Evolutionary conservation across 2,888 invertebrate species (phyloP).

Genomic region (Odontocolon sp.): DNA sequence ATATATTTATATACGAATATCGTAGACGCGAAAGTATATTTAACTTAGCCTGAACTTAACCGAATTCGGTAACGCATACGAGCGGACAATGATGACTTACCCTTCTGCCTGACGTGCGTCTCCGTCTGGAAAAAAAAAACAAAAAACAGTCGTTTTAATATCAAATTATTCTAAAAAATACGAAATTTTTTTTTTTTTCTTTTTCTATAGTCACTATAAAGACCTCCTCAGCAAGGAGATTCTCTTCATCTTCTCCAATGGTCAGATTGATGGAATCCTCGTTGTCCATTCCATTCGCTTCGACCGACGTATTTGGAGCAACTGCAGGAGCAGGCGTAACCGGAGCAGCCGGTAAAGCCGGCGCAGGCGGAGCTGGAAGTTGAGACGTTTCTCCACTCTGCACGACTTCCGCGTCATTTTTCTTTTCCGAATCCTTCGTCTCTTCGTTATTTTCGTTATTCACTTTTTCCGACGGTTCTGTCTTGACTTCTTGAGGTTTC

Average conservation of each 20-base stretch:
- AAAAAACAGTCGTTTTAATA: slow-evolving; percentile 17
- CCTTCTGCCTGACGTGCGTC: slow-evolving; percentile 77
- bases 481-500: slow-evolving; percentile 49
- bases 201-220: too few relatives aligned
- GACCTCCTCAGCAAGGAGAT: slow-evolving; percentile 90
- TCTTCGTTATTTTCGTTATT: slow-evolving; percentile 58
- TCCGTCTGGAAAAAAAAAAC: slow-evolving; percentile 74
- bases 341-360: slow-evolving; percentile 28
- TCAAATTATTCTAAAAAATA: not conserved
- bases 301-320: slow-evolving; percentile 71
- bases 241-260: slow-evolving; percentile 90
- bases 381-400: slow-evolving; percentile 31
- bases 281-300: slow-evolving; percentile 85
- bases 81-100: slow-evolving; percentile 71
- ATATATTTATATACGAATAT: slow-evolving; percentile 18
- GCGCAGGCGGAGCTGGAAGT: slow-evolving; percentile 53
- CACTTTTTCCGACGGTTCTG: slow-evolving; percentile 54
- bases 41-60: slow-evolving; percentile 23
- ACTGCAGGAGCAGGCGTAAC: slow-evolving; percentile 39
- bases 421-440: slow-evolving; percentile 51
- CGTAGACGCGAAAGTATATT: slow-evolving; percentile 40
- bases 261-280: slow-evolving; percentile 92
- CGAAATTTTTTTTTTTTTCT: too few relatives aligned
- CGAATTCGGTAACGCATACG: not conserved
- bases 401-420: slow-evolving; percentile 64